Evolutionary conservation across 2,888 invertebrate genomes (phyloP), one percentile per base, ranked within the genome.

Genomic region (Ornithoptera alexandrae): DNA sequence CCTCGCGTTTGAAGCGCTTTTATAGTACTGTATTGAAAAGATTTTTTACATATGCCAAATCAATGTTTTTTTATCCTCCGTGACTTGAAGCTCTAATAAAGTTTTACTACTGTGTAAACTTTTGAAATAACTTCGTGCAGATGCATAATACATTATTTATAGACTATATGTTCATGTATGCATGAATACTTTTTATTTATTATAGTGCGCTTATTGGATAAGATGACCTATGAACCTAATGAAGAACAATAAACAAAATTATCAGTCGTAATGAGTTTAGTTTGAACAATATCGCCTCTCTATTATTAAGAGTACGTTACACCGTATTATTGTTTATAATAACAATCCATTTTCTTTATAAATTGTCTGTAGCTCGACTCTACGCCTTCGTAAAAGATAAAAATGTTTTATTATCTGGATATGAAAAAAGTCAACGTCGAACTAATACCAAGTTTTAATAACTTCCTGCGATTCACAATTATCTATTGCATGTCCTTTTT

Each of bases 101-200:
- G 46, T 50, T 65, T 60, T 60, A 53, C 17, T 60, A 20, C 50
- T 2, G 30, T n/a, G 24, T 30, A 22, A 58, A 58, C 57, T 20
- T 58, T 20, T 22, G 61, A 67, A 61, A 67, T 22, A 67, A 39
- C 36, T 56, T 39, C 22, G 36, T 60, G n/a, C 39, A 60, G 53
- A 67, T 61, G 67, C 36, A 67, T 67, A 66, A 66, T 59, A 66
- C 59, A 60, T 22, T 22, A 24, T 64, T 36, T n/a, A 53, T 42
- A 30, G 39, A 39, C 24, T 18, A 62, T 67, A 24, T 24, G 8
- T 20, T 58, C 57, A 58, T 58, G 57, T 15, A 58, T 0, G 6
- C 17, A 53, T 46, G 30, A 12, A 53, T 61, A 56, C 30, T 39
- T 61, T 61, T 67, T 67, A 39, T 67, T 66, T 60, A 30, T n/a